A percentile compares a stretch with the other conserved stretches of the same genome.
phyloP scores from a whole-genome alignment of 2,113 vertebrate genomes.

The Campylomormyrus tamandua region DNA sequence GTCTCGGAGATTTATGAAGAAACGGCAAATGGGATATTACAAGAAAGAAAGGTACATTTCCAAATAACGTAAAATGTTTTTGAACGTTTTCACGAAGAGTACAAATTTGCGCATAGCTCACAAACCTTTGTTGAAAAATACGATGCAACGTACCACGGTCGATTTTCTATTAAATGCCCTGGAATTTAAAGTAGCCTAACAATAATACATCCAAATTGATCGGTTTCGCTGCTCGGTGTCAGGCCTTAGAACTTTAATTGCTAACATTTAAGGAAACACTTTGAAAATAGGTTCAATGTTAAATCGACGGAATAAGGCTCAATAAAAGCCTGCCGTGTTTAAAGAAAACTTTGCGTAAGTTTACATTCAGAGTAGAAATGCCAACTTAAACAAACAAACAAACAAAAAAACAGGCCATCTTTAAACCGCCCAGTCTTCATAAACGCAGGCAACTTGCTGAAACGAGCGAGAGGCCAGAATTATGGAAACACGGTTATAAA shows the following conservation, averaged over 20 bases:
- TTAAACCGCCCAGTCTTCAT: neutral
- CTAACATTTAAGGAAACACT: neutral
- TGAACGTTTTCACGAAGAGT: conserved; percentile 98
- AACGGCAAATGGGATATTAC: conserved; percentile 68
- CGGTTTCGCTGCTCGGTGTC: conserved; percentile 54
- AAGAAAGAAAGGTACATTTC: conserved; percentile 87
- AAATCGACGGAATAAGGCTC: neutral
- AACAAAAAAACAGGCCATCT: neutral
- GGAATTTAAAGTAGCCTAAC: conserved; percentile 72
- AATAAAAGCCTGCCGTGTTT: neutral
- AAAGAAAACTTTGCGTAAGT: neutral
- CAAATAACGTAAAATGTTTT: conserved; percentile 69
- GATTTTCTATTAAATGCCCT: conserved; percentile 69
- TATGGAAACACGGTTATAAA: neutral
- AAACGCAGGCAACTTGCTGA: neutral
- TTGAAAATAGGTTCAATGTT: neutral
- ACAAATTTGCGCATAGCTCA: conserved; percentile 84
- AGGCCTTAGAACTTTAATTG: conserved; percentile 45
- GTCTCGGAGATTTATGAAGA: conserved; percentile 65
- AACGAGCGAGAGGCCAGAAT: neutral
- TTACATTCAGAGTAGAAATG: neutral
- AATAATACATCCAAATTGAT: conserved; percentile 82
- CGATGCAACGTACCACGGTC: conserved; percentile 89
- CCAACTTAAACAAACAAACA: neutral
- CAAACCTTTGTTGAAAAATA: conserved; percentile 71